Evolutionary conservation across 2,888 invertebrate species (phyloP).

Genomic region (Alentia gelatinosa): DNA sequence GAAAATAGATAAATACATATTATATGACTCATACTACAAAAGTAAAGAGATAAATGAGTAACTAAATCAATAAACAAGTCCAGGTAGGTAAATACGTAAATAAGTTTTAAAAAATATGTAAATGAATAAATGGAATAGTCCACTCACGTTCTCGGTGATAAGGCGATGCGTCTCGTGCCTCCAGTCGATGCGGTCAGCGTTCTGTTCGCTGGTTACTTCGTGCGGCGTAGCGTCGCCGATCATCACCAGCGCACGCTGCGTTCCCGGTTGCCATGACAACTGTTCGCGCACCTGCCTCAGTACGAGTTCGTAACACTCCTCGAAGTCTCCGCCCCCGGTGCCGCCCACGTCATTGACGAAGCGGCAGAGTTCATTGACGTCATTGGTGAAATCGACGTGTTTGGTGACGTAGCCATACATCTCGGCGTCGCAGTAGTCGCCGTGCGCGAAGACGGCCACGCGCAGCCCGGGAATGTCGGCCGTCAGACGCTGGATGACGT

Average conservation of each 20-base stretch:
- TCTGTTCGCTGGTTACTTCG: constrained; percentile 64
- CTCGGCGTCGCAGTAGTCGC: constrained; percentile 76
- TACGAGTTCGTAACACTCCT: constrained; percentile 77
- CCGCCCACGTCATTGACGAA: constrained; percentile 71
- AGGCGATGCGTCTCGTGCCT: constrained; percentile 67
- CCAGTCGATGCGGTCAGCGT: constrained; percentile 71
- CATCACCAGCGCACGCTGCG: constrained; percentile 74
- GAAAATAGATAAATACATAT: no score
- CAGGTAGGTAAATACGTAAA: no score
- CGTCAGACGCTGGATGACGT: constrained; percentile 75
- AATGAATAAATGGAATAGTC: no score
- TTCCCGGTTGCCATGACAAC: constrained; percentile 75
- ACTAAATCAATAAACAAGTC: no score
- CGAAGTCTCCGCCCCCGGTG: constrained; percentile 75
- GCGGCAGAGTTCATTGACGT: constrained; percentile 68
- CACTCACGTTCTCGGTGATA: no score
- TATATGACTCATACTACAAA: no score
- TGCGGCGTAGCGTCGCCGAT: constrained; percentile 77
- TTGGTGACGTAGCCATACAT: constrained; percentile 73
- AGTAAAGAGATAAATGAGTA: no score
- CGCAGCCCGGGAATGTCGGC: constrained; percentile 75
- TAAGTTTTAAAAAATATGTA: no score
- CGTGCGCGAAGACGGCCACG: constrained; percentile 77
- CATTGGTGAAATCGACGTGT: constrained; percentile 71
- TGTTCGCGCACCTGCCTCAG: constrained; percentile 69